Evolutionary conservation across 2,113 vertebrate genomes (phyloP).

Genomic region (Condylura cristata): DNA sequence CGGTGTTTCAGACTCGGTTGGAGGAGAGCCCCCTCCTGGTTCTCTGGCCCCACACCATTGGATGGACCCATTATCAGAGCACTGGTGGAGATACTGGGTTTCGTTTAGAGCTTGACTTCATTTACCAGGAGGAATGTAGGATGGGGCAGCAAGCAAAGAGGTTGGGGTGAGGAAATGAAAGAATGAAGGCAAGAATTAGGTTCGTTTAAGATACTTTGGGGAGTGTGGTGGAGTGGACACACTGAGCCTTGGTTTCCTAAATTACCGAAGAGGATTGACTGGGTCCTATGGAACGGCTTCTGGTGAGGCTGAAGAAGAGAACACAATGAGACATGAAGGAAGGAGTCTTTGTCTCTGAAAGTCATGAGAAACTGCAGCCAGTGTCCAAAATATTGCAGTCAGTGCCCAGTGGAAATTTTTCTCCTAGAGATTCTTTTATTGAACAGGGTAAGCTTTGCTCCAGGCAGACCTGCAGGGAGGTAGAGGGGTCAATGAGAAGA

Average conservation of each 20-base stretch:
- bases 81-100: not conserved
- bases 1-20: not conserved
- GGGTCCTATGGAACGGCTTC: not conserved
- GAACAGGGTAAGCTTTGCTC: not conserved
- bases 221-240: fast-evolving
- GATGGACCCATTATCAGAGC: not conserved
- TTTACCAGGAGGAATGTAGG: not conserved
- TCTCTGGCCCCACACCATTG: not conserved
- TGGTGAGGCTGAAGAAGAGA: not conserved
- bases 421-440: not conserved
- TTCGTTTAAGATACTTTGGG: not conserved
- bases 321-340: not conserved
- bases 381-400: not conserved
- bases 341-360: not conserved
- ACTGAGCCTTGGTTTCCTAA: not conserved
- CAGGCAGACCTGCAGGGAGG: not conserved
- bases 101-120: not conserved
- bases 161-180: not conserved
- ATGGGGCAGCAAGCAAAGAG: not conserved
- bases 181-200: not conserved
- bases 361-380: not conserved
- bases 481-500: not conserved
- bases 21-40: not conserved
- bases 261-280: not conserved
- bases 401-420: not conserved